These are phyloP conservation scores for Drosophila insularis DNA, from an alignment of 1,140 invertebrate species.

Conservation along the genomic window DNA sequence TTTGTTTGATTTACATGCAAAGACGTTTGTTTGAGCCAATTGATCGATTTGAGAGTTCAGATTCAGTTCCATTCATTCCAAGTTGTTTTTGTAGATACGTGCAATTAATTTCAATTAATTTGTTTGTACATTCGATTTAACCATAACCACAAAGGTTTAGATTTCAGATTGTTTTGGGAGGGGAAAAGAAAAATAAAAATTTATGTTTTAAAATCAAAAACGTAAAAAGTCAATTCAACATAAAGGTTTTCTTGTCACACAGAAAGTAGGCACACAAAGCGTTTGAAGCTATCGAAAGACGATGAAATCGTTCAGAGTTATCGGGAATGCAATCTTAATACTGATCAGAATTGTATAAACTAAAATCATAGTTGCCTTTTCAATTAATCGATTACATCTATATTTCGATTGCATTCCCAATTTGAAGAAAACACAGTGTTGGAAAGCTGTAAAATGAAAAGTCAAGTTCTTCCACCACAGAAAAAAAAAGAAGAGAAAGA, in stretches of 20 bases:
- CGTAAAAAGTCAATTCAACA: slow-evolving; percentile 29
- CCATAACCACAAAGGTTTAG: slow-evolving; percentile 60
- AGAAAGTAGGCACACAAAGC: slow-evolving; percentile 26
- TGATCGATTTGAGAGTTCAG: slow-evolving; percentile 8
- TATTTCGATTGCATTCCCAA: background rate
- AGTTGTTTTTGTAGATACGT: slow-evolving; percentile 47
- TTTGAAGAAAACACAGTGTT: background rate
- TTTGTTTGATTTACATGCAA: slow-evolving; percentile 50
- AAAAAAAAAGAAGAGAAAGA: background rate
- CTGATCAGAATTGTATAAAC: too few species aligned
- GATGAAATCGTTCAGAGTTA: background rate
- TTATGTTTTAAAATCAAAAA: slow-evolving; percentile 38
- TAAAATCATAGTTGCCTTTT: too few species aligned
- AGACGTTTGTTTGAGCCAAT: slow-evolving; percentile 51
- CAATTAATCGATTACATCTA: too few species aligned
- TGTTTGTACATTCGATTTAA: slow-evolving; percentile 62
- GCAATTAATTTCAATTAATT: slow-evolving; percentile 73
- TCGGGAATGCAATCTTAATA: background rate
- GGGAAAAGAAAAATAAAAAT: slow-evolving; percentile 71
- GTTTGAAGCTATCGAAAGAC: slow-evolving; percentile 24
- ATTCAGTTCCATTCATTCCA: slow-evolving; percentile 4
- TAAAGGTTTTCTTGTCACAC: slow-evolving; percentile 44
- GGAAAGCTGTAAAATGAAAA: background rate
- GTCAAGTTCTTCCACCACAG: background rate
- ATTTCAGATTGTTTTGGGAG: slow-evolving; percentile 31